These are phyloP conservation scores for Saxidomus purpurata DNA, from an alignment of 1,140 invertebrate genomes.

Conservation along the genomic window DNA sequence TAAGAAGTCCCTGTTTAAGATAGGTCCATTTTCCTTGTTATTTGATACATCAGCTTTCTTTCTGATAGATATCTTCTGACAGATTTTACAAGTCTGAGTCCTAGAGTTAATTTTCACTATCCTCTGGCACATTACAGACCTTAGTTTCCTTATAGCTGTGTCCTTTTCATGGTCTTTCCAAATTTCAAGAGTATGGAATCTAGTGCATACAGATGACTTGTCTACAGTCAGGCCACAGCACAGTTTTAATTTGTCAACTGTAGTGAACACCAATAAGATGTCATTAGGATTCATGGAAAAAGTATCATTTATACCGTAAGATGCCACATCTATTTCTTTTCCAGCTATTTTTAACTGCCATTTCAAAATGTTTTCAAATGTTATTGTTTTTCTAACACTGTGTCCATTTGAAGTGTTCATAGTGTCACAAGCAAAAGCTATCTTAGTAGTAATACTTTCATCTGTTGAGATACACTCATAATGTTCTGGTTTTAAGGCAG, in stretches of 20 bases:
- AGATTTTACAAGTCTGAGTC: neutral
- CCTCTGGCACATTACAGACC: neutral
- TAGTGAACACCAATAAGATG: neutral
- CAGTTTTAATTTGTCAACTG: neutral
- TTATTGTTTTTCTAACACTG: neutral
- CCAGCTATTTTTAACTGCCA: neutral
- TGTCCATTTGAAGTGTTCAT: neutral
- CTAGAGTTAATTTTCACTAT: neutral
- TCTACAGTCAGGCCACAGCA: neutral
- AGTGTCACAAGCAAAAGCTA: too few species aligned
- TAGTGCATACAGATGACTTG: neutral
- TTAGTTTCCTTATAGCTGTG: neutral
- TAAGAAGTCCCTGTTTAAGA: neutral
- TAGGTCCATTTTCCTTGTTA: neutral
- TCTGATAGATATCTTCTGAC: neutral
- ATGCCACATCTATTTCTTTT: neutral
- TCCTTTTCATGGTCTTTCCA: neutral
- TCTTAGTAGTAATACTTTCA: too few species aligned
- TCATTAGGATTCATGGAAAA: neutral
- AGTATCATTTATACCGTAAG: neutral
- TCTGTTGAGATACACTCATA: too few species aligned
- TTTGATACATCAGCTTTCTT: neutral
- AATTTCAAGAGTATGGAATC: neutral
- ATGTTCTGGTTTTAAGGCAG: too few species aligned
- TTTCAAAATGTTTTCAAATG: neutral